Base-by-base conservation (phyloP, 2,113 vertebrate species). In the Leptobrachium leishanense region DNA sequence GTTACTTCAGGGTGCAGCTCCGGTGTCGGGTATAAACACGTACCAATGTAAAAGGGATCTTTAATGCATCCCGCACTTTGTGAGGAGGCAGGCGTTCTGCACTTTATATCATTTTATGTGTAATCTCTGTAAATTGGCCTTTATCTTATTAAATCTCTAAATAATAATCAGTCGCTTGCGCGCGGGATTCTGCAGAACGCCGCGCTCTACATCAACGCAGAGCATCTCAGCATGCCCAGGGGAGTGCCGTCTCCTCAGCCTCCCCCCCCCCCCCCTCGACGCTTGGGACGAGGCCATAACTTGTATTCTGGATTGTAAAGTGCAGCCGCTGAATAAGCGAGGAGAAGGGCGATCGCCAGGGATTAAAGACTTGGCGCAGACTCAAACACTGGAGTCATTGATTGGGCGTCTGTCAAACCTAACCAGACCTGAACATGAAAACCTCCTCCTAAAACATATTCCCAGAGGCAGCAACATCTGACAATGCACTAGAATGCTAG, bases 71-170 rank as follows among this genome's bases (percentile, higher is more conserved):
- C 92, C 90, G 88, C 90, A 93, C 90, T 89, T 89, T 91, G 88
- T n/a, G n/a, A n/a, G n/a, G n/a, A n/a, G n/a, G n/a, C n/a, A n/a
- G n/a, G n/a, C 84, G 85, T 90, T 90, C 90, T 81, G 90, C 88
- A 88, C 82, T 85, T 86, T 89, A 91, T 91, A 90, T 92, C 91
- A 90, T 79, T 82, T 88, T 89, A 89, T 92, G 88, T 92, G 89
- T 93, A 90, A 93, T 91, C 88, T 88, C 86, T 88, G 91, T 90
- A 91, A 92, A 92, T 90, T 88, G 89, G 89, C 85, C 85, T 90
- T 93, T 93, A 93, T 93, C 92, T 94, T 85, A 85, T 89, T 89
- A 90, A 90, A 83, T 89, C 90, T 87, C 84, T 43, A 88, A 87
- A 87, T 86, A n/a, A n/a, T n/a, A 85, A 84, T 76, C 73, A 71